Base-by-base conservation (phyloP, 2,888 invertebrate genomes). In the Drosophila hamatofila region DNA sequence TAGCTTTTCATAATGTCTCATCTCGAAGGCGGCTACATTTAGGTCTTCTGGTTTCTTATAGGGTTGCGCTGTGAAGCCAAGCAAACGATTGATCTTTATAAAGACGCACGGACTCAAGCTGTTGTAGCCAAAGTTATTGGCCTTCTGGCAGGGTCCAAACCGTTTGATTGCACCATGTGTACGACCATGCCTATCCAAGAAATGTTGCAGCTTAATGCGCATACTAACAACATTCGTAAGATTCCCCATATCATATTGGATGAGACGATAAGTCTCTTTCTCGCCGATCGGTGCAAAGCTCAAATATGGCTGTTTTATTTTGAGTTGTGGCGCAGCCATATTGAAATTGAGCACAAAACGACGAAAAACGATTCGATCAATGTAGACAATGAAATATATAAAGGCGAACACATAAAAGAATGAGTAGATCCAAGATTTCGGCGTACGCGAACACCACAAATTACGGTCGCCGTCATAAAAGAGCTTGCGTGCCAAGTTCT, bases 51-150 rank as follows among this genome's bases (percentile, higher is more conserved):
- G 3, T 14, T 55, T 7, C 0, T 8, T 30, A 37, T 61, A 86
- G 0, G 80, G 48, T 0, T 58, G 21, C 0, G 78, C 75, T 6
- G 52, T 57, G 6, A 86, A 86, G 14, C 84, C 80, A 55, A 88
- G 55, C 0, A 81, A 14, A 0, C 83, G 80, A 69, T 86, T 88
- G 0, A 86, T 23, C 63, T 86, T 86, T 0, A 86, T 35, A 41
- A 86, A 86, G 0, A 86, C 51, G 25, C 89, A 88, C 3, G 89
- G 85, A 7, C 66, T 25, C 0, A 12, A 12, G 12, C 30, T 57
- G 1, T n/a, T 14, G 51, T 78, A 81, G n/a, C 85, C 83, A 30
- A 65, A 86, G 3, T 23, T 30, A 23, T 67, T 37, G 0, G 7
- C 1, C 21, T 27, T 12, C 12, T 60, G 67, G 16, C 85, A 86